phyloP scores from a whole-genome alignment of 2,888 invertebrate species.

The Platerodrilus igneus region DNA sequence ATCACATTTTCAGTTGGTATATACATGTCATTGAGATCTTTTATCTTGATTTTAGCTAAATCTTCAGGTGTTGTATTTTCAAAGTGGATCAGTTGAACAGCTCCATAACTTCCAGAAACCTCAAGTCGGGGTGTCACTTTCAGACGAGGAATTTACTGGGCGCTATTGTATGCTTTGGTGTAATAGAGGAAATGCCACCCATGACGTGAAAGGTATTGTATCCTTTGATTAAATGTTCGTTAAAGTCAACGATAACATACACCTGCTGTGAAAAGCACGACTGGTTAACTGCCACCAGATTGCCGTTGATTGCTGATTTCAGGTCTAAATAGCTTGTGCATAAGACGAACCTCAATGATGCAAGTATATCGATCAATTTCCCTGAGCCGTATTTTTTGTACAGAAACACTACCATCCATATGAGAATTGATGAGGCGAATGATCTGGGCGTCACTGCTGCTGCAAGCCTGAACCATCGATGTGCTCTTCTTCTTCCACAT shows the following conservation, averaged over 20 bases:
- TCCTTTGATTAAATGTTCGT: slow-evolving; percentile 1
- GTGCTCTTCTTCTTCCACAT: slow-evolving; percentile 14
- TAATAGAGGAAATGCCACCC: slow-evolving; percentile 11
- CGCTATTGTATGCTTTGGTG: slow-evolving; percentile 11
- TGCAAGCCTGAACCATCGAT: slow-evolving; percentile 21
- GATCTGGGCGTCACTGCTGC: slow-evolving; percentile 21
- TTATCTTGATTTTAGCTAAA: slow-evolving; percentile 11
- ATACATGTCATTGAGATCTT: slow-evolving; percentile 9
- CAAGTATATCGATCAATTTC: slow-evolving; percentile 20
- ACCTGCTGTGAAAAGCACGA: slow-evolving; percentile 7
- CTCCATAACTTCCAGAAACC: slow-evolving; percentile 10
- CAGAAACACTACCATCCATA: slow-evolving; percentile 16
- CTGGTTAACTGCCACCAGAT: slow-evolving; percentile 7
- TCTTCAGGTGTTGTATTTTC: slow-evolving; percentile 10
- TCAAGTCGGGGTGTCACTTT: slow-evolving; percentile 7
- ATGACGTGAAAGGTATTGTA: neutral
- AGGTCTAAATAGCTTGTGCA: slow-evolving; percentile 21
- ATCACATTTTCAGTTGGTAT: slow-evolving; percentile 10
- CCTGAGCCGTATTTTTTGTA: slow-evolving; percentile 28
- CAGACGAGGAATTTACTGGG: slow-evolving; percentile 12
- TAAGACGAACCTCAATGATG: slow-evolving; percentile 28
- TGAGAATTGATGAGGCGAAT: slow-evolving; percentile 11
- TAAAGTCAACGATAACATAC: no score
- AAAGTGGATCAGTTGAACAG: slow-evolving; percentile 12
- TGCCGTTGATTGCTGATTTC: slow-evolving; percentile 26